Percentiles rank a stretch among this genome's conserved stretches.
phyloP scores from a whole-genome alignment of 2,797 vertebrate genomes.

The Ceyx erithaca region DNA sequence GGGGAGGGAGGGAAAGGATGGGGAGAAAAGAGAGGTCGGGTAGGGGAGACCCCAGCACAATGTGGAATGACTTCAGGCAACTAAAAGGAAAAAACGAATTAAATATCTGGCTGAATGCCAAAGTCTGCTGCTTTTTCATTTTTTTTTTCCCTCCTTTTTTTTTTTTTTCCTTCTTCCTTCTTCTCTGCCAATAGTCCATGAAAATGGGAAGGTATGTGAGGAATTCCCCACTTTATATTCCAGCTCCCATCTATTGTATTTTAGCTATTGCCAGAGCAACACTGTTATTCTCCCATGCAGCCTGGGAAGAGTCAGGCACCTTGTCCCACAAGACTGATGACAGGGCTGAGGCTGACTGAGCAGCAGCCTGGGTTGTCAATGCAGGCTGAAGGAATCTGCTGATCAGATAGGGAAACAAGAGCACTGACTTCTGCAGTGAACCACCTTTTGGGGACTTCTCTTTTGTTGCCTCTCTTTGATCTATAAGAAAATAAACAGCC shows the following conservation, averaged over 20 bases:
- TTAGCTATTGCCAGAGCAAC: slow-evolving; percentile 59
- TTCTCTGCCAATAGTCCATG: slow-evolving; percentile 79
- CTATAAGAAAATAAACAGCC: slow-evolving; percentile 40
- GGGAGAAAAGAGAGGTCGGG: neutral
- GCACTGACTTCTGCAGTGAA: slow-evolving; percentile 65
- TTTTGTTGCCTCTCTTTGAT: slow-evolving; percentile 69
- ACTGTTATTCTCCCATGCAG: slow-evolving; percentile 86
- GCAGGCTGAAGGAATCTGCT: slow-evolving; percentile 78
- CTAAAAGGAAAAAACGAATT: neutral
- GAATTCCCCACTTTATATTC: slow-evolving; percentile 83
- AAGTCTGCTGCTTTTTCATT: neutral
- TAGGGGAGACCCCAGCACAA: neutral
- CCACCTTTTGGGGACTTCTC: slow-evolving; percentile 44
- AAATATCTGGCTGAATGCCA: slow-evolving; percentile 67
- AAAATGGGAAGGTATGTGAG: slow-evolving; percentile 87
- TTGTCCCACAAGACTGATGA: slow-evolving; percentile 90
- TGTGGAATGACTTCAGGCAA: neutral
- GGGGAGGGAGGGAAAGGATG: neutral
- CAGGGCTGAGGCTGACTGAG: slow-evolving; percentile 59
- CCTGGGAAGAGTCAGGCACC: slow-evolving; percentile 81
- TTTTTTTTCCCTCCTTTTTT: neutral
- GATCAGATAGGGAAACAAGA: slow-evolving; percentile 86
- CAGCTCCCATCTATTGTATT: slow-evolving; percentile 73
- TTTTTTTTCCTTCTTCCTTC: slow-evolving; percentile 44
- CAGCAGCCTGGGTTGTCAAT: slow-evolving; percentile 73